Base-by-base conservation (phyloP, 2,113 vertebrate species). In the Lepus americanus region DNA sequence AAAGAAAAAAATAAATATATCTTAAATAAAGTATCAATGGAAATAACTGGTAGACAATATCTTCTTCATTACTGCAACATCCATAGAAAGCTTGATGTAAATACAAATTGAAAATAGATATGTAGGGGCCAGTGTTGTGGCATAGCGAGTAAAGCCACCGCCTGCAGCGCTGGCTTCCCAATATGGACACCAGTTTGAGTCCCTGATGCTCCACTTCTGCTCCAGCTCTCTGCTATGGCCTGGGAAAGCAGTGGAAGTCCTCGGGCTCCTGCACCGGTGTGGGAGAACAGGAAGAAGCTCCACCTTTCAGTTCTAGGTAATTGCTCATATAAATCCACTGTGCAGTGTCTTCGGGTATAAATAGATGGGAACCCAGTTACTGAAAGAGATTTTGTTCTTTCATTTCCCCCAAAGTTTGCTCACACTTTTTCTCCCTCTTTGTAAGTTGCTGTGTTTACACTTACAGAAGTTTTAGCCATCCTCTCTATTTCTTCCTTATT, bases 381-480 rank as follows among this genome's bases (percentile, higher is more conserved):
- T 72, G 49, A 51, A 36, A 76, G 4, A 49, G 1, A 1, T 22
- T 72, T 9, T 74, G 3, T 78, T 6, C 4, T 80, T 39, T n/a
- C 1, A 8, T 0, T 20, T 16, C 1, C 19, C 12, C 8, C 29
- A 49, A n/a, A 16, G 4, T 77, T 80, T 74, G 10, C 11, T 76
- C 10, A 19, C 4, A 13, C 4, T 22, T 39, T 59, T 72, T 39
- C 23, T 87, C 59, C 0, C 6, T 81, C 0, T 53, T 6, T n/a
- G 2, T 79, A 0, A 14, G 1, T 11, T 0, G 0, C 1, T 1
- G 4, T 44, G 3, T 66, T 59, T 53, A 16, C 5, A 25, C 25
- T 16, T 31, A 2, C 22, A 19, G 25, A 81, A 29, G 25, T 61
- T 51, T 39, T 69, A 44, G 2, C 0, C 11, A 61, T 63, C 27